phyloP scores from a whole-genome alignment of 2,888 invertebrate species.

The Drosophila affinis region DNA sequence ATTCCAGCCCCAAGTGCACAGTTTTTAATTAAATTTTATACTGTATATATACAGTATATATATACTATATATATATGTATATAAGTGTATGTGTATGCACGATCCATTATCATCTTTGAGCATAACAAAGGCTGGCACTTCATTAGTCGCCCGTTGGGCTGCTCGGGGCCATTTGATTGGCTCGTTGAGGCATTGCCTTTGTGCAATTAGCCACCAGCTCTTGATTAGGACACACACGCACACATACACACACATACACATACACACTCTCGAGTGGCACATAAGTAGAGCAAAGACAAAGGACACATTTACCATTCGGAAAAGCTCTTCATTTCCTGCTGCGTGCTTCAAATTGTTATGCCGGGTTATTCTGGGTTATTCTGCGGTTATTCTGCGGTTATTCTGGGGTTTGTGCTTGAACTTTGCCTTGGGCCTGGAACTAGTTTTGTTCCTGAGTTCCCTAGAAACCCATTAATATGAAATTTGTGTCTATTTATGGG shows the following conservation, averaged over 20 bases:
- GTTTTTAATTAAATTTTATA: conserved; percentile 71
- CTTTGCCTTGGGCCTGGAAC: not conserved
- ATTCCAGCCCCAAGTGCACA: too few species aligned
- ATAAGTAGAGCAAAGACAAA: conserved; percentile 12
- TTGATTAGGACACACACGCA: conserved; percentile 47
- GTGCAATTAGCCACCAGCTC: conserved; percentile 60
- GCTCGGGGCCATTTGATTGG: conserved; percentile 19
- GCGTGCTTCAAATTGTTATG: conserved; percentile 23
- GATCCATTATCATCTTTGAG: conserved; percentile 64
- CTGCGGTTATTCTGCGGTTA: conserved; percentile 2
- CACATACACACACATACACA: not conserved
- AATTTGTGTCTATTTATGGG: conserved; percentile 26
- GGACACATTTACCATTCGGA: conserved; percentile 10
- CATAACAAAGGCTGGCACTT: conserved; percentile 55
- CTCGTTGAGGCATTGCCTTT: conserved; percentile 51
- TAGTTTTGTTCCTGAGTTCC: not conserved
- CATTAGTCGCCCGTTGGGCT: conserved; percentile 48
- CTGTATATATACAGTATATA: not conserved
- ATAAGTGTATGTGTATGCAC: conserved; percentile 5
- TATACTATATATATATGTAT: too few species aligned
- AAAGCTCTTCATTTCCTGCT: not conserved
- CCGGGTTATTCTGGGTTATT: conserved; percentile 6
- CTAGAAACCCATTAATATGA: conserved; percentile 24
- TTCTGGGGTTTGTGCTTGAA: not conserved
- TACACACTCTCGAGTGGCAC: not conserved